Evolutionary conservation across 2,797 vertebrate species (phyloP).

Genomic region (Gorsachius magnificus): DNA sequence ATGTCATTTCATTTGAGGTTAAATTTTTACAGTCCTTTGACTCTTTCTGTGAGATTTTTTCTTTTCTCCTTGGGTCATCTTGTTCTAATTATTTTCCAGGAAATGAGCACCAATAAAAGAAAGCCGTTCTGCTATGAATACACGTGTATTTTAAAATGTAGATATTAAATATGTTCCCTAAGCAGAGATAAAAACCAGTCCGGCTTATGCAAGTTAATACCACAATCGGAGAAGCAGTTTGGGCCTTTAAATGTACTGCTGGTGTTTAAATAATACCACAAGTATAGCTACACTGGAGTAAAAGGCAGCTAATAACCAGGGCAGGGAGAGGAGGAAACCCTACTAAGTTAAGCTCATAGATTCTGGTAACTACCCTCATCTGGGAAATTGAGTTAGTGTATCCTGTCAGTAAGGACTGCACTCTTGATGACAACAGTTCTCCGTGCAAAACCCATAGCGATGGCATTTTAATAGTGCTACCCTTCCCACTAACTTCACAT

Average conservation of each 20-base stretch:
- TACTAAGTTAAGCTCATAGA: background rate
- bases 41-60: background rate
- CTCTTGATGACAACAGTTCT: background rate
- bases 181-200: slow-evolving; percentile 17
- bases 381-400: background rate
- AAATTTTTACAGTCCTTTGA: background rate
- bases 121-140: slow-evolving; percentile 30
- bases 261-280: background rate
- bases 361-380: background rate
- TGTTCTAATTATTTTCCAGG: slow-evolving; percentile 48
- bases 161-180: slow-evolving; percentile 36
- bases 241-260: background rate
- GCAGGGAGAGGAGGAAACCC: background rate
- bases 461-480: background rate
- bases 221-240: background rate
- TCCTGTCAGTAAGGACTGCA: background rate
- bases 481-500: slow-evolving; percentile 8
- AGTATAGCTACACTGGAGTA: background rate
- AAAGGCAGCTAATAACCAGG: background rate
- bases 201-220: background rate
- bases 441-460: accelerated
- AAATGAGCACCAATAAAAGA: slow-evolving; percentile 50
- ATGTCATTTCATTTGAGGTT: background rate
- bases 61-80: background rate
- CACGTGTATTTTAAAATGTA: background rate